Percentiles rank a stretch among this genome's conserved stretches.
phyloP scores from a whole-genome alignment of 1,140 invertebrate genomes.

The Drosophila navojoa region DNA sequence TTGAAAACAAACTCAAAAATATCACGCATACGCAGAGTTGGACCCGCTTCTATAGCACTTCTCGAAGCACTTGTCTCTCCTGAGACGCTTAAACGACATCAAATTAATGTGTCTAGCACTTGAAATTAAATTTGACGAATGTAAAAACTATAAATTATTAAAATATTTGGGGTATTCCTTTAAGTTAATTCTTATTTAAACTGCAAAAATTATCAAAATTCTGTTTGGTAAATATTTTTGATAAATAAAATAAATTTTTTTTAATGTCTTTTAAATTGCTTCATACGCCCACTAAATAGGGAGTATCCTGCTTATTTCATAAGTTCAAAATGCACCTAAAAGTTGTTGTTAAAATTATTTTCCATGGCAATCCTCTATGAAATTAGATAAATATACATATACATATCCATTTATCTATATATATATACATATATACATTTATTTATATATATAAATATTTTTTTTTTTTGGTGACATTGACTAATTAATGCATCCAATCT shows the following conservation, averaged over 20 bases:
- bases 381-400: conserved; percentile 4
- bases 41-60: conserved; percentile 1
- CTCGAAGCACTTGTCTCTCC: neutral
- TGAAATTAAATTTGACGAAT: neutral
- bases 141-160: neutral
- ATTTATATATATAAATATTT: too few relatives aligned
- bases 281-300: neutral
- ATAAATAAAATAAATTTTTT: too few relatives aligned
- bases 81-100: neutral
- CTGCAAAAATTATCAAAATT: neutral
- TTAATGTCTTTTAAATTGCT: neutral
- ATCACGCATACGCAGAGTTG: conserved; percentile 10
- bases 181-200: neutral
- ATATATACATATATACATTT: neutral
- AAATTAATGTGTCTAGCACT: neutral
- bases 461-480: conserved; percentile 15
- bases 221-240: too few relatives aligned
- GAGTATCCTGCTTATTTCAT: neutral
- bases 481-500: conserved; percentile 3
- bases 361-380: conserved; percentile 2
- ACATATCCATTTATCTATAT: neutral
- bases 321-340: neutral
- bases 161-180: neutral
- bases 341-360: conserved; percentile 5
- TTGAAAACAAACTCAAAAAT: conserved; percentile 3